Conservation (phyloP, 2,113 vertebrate species). For the Acrocephalus arundinaceus region DNA sequence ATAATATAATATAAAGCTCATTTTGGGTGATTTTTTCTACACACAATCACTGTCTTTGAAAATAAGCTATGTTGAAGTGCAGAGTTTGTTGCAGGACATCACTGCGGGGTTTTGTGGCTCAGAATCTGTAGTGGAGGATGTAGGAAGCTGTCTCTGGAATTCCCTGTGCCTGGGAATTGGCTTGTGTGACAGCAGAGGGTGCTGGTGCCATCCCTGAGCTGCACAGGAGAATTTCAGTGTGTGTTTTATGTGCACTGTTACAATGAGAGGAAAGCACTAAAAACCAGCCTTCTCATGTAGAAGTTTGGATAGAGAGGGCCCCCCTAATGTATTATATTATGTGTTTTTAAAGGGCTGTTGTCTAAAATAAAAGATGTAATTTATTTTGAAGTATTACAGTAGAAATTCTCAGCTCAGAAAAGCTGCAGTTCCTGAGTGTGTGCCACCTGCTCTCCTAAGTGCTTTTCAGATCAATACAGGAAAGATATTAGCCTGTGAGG, state of each 20-base stretch:
- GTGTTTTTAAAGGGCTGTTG: background rate
- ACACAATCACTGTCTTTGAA: background rate
- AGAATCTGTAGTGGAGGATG: background rate
- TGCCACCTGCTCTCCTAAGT: conserved; percentile 3
- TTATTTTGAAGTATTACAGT: background rate
- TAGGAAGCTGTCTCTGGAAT: background rate
- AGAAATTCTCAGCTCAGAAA: background rate
- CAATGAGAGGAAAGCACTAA: background rate
- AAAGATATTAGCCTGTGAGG: background rate
- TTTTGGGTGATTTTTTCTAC: background rate
- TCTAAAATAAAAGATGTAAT: background rate
- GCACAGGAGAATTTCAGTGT: accelerated
- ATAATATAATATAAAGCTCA: background rate
- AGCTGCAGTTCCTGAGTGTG: background rate
- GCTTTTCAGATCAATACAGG: conserved; percentile 37
- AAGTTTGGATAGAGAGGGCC: background rate
- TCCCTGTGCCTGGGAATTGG: background rate
- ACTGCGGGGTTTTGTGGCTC: background rate
- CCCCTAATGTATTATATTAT: background rate
- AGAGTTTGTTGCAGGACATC: background rate
- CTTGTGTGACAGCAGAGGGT: conserved; percentile 58
- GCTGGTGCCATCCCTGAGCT: conserved; percentile 10
- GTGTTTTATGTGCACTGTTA: accelerated
- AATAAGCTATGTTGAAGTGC: background rate
- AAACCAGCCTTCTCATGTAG: background rate